Evolutionary conservation across 2,888 invertebrate genomes (phyloP).

Genomic region (Tanytarsus gracilentus): DNA sequence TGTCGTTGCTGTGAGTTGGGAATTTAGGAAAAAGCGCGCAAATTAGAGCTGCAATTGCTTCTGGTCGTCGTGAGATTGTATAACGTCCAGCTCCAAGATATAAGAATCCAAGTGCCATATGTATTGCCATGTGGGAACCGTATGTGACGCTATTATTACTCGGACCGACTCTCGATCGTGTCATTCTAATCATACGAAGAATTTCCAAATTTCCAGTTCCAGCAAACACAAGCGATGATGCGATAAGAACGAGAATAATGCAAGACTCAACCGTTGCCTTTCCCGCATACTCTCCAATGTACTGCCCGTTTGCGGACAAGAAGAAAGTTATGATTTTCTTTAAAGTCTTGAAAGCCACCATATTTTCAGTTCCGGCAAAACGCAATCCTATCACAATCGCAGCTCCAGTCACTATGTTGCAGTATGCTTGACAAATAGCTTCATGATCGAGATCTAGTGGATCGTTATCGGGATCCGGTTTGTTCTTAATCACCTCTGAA

Average conservation of each 20-base stretch:
- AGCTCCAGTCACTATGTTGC: slow-evolving; percentile 90
- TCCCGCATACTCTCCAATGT: slow-evolving; percentile 79
- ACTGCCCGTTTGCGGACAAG: slow-evolving; percentile 48
- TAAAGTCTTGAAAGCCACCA: slow-evolving; percentile 68
- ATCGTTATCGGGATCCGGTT: slow-evolving; percentile 54
- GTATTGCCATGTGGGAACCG: slow-evolving; percentile 89
- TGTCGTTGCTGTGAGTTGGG: slow-evolving; percentile 92
- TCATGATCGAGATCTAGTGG: slow-evolving; percentile 65
- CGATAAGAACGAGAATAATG: slow-evolving; percentile 70
- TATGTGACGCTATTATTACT: slow-evolving; percentile 68
- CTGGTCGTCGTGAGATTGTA: slow-evolving; percentile 70
- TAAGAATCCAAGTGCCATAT: slow-evolving; percentile 85
- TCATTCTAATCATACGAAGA: slow-evolving; percentile 72
- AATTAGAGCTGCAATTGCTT: slow-evolving; percentile 79
- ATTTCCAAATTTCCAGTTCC: slow-evolving; percentile 84
- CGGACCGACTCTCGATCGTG: slow-evolving; percentile 71
- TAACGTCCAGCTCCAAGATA: slow-evolving; percentile 91
- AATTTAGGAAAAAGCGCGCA: slow-evolving; percentile 96
- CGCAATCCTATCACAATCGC: slow-evolving; percentile 88
- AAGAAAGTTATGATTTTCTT: slow-evolving; percentile 40
- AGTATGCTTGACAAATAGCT: slow-evolving; percentile 94
- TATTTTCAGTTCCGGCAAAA: slow-evolving; percentile 85
- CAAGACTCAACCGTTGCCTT: slow-evolving; percentile 84
- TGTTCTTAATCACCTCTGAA: slow-evolving; percentile 66
- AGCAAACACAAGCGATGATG: slow-evolving; percentile 83